A percentile compares a stretch with the other conserved stretches of the same genome.
phyloP scores from a whole-genome alignment of 2,888 invertebrate genomes.

The Adela reaumurella region DNA sequence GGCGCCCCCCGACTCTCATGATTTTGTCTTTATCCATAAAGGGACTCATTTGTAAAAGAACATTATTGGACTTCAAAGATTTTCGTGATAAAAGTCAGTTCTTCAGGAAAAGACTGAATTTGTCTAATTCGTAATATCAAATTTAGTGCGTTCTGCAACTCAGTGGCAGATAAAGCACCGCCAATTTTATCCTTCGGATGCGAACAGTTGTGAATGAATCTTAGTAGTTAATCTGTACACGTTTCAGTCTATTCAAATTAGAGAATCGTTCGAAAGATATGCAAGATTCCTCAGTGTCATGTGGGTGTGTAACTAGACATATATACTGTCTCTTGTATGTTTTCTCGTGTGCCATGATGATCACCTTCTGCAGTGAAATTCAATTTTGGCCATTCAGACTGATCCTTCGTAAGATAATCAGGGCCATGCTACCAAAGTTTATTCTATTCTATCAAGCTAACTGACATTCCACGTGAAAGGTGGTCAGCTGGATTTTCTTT shows the following conservation, averaged over 20 bases:
- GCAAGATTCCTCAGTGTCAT: too few species aligned
- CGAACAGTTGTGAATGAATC: conserved; percentile 5
- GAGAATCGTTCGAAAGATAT: conserved; percentile 1
- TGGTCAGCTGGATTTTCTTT: conserved; percentile 11
- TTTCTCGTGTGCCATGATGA: not conserved
- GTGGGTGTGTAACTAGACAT: too few species aligned
- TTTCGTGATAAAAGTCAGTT: conserved; percentile 1
- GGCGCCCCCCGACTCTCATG: too few species aligned
- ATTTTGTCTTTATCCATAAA: not conserved
- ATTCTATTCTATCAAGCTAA: conserved; percentile 5
- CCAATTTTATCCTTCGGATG: not conserved
- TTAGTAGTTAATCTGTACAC: not conserved
- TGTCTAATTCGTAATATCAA: not conserved
- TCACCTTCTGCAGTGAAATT: not conserved
- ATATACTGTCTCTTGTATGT: too few species aligned
- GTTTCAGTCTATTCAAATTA: conserved; percentile 1
- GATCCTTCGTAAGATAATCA: not conserved
- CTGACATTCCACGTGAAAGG: conserved; percentile 10
- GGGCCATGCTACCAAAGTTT: conserved; percentile 11
- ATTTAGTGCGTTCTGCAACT: not conserved
- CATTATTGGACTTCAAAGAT: not conserved
- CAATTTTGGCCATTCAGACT: conserved; percentile 1
- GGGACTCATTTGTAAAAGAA: not conserved
- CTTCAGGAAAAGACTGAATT: not conserved
- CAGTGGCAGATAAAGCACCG: not conserved